A percentile compares a stretch with the other conserved stretches of the same genome.
phyloP scores from a whole-genome alignment of 2,888 invertebrate genomes.

The Gnatocerus cornutus region DNA sequence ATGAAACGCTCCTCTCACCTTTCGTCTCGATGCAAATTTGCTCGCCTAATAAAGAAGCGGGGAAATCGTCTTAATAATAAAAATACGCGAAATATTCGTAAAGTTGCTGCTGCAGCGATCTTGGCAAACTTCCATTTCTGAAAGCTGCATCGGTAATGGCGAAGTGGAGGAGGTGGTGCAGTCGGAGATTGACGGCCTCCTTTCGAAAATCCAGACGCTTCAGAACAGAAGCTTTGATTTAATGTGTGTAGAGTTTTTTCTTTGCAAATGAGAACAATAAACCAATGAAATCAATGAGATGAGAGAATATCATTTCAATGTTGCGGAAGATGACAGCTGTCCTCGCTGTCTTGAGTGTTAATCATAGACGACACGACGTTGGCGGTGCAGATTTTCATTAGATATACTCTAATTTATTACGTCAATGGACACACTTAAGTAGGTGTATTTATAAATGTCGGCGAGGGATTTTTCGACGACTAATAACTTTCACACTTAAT shows the following conservation, averaged over 20 bases:
- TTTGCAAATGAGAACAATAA: slow-evolving; percentile 16
- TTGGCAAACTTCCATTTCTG: slow-evolving; percentile 43
- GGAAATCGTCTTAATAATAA: slow-evolving; percentile 57
- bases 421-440: slow-evolving; percentile 9
- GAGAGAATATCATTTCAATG: no score
- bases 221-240: background rate
- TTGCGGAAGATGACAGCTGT: slow-evolving; percentile 30
- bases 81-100: slow-evolving; percentile 46
- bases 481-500: background rate
- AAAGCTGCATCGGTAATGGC: slow-evolving; percentile 42
- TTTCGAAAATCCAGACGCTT: slow-evolving; percentile 24
- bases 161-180: slow-evolving; percentile 30
- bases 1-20: slow-evolving; percentile 29
- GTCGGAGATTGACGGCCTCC: slow-evolving; percentile 31
- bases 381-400: slow-evolving; percentile 15
- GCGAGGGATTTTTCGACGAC: background rate
- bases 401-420: slow-evolving; percentile 28
- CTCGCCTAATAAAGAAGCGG: slow-evolving; percentile 63
- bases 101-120: slow-evolving; percentile 34
- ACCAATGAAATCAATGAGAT: no score
- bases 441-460: background rate
- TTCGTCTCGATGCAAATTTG: slow-evolving; percentile 60
- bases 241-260: background rate
- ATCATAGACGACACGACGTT: slow-evolving; percentile 18
- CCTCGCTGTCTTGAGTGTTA: slow-evolving; percentile 8